A percentile compares a stretch with the other conserved stretches of the same genome.
Evolutionary conservation across 1,140 invertebrate genomes (phyloP).

Genomic region (Dermatophagoides farinae): DNA sequence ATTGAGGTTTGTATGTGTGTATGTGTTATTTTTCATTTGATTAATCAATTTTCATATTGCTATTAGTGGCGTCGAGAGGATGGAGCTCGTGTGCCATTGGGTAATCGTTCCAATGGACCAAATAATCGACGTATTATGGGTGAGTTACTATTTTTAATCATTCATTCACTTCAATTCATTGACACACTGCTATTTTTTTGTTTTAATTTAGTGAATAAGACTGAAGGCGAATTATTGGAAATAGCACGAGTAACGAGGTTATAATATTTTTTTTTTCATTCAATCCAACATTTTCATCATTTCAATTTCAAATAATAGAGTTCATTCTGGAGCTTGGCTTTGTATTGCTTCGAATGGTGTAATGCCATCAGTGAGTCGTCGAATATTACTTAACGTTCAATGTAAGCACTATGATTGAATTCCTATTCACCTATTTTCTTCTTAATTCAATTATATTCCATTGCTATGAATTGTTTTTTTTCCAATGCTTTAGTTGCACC

Average conservation of each 20-base stretch:
- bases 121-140: background rate
- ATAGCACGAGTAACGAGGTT: conserved; percentile 1
- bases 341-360: conserved; percentile 55
- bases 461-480: background rate
- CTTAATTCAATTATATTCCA: conserved; percentile 21
- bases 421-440: conserved; percentile 28
- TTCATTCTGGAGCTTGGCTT: conserved; percentile 74
- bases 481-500: conserved; percentile 7
- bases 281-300: background rate
- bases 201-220: conserved; percentile 9
- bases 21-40: background rate
- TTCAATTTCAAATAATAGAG: conserved; percentile 24
- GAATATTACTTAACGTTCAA: conserved; percentile 48
- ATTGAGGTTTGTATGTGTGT: conserved; percentile 25
- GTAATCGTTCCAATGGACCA: background rate
- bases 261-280: background rate
- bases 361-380: conserved; percentile 55
- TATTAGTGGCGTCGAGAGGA: conserved; percentile 9
- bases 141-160: background rate
- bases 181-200: background rate
- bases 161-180: background rate
- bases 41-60: background rate
- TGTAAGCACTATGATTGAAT: conserved; percentile 41
- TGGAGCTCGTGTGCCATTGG: conserved; percentile 4
- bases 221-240: conserved; percentile 9